Conservation (phyloP, 2,113 vertebrate species). For the Camelus bactrianus region DNA sequence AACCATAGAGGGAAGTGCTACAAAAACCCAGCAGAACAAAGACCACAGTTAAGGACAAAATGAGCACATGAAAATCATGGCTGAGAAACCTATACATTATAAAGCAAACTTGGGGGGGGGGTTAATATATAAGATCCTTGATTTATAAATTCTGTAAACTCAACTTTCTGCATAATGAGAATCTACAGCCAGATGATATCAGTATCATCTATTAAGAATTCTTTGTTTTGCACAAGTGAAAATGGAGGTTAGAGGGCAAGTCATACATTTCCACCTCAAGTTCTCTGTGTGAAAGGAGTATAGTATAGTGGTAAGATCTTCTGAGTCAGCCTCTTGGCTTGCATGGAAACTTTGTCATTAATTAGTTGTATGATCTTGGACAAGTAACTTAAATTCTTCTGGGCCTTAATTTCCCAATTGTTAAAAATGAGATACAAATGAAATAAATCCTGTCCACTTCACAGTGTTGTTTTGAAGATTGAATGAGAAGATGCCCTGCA, state of each 20-base stretch:
- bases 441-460: background rate
- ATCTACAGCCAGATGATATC: background rate
- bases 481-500: background rate
- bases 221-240: background rate
- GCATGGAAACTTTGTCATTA: background rate
- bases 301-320: background rate
- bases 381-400: conserved; percentile 37
- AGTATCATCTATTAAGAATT: background rate
- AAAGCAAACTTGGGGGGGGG: background rate
- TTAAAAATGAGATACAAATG: background rate
- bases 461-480: background rate
- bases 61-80: background rate
- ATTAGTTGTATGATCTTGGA: background rate
- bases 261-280: background rate
- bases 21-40: conserved; percentile 30
- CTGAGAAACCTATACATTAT: background rate
- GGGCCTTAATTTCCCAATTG: background rate
- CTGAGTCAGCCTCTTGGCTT: conserved; percentile 25
- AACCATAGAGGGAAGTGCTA: background rate
- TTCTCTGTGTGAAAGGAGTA: background rate
- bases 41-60: background rate
- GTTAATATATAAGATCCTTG: background rate
- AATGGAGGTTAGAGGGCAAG: background rate
- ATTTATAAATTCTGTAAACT: background rate
- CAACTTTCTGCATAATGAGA: conserved; percentile 21